Evolutionary conservation across 2,797 vertebrate genomes (phyloP).

Genomic region (Eleutherodactylus coqui): DNA sequence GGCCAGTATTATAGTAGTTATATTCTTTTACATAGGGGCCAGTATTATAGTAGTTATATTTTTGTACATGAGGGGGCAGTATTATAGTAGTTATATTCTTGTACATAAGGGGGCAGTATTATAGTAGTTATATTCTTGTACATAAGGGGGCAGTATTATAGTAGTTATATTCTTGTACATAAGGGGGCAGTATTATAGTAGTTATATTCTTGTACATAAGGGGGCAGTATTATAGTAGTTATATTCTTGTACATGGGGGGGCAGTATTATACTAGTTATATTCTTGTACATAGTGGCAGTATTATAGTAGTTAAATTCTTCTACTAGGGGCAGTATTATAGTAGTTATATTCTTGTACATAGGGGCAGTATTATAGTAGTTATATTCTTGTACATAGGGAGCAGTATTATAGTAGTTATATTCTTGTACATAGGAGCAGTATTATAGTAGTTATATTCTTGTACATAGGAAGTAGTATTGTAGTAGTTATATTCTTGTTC

Average conservation of each 20-base stretch:
- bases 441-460: background rate
- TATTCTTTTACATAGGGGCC: no score
- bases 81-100: constrained; percentile 27
- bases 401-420: constrained; percentile 15
- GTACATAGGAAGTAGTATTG: background rate
- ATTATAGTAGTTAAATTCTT: background rate
- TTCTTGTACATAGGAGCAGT: background rate
- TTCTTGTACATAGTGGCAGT: background rate
- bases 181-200: constrained; percentile 8
- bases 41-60: no score
- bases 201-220: constrained; percentile 24
- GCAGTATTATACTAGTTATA: no score
- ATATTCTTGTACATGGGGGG: constrained; percentile 14
- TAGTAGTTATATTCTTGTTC: no score
- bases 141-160: constrained; percentile 5
- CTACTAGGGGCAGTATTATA: no score
- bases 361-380: no score
- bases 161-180: background rate
- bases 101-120: constrained; percentile 4
- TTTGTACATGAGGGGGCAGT: constrained; percentile 14
- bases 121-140: background rate
- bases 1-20: no score
- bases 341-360: no score
- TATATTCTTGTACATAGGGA: no score
- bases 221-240: constrained; percentile 21